Base-by-base conservation (phyloP, 2,113 vertebrate genomes). In the Cinclus mexicanus region DNA sequence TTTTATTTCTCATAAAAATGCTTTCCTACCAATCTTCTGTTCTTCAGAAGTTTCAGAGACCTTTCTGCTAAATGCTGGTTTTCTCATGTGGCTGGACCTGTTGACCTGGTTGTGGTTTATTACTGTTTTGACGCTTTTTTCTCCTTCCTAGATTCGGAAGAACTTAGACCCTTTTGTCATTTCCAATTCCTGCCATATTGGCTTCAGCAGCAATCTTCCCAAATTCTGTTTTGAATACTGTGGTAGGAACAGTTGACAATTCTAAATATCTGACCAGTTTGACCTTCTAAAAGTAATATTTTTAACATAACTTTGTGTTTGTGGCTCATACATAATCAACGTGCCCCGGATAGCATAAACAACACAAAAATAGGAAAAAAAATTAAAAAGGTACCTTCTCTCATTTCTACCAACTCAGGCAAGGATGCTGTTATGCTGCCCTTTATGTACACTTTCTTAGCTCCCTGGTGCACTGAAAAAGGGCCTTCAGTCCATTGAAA, bases 1-100 rank as follows among this genome's bases (percentile, higher is more conserved):
- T 97, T 98, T 97, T 97, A 96, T 97, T 98, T 97, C 97, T 98
- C 97, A 97, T 97, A 93, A 97, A 98, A 98, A 95, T 68, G 88
- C 90, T 97, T 97, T 97, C 97, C 97, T 94, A 94, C 83, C 35
- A 83, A 77, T 97, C 93, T 95, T 97, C 95, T 94, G 78, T 95
- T 97, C 98, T 97, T 98, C 98, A 98, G 98, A 98, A 97, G 89
- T 95, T 95, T 95, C 96, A 83, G 86, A 96, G 89, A 93, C 87
- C 96, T 81, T 95, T 95, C 83, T 97, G 95, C 94, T 94, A 96
- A 93, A 96, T 95, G 89, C 94, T 97, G 85, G 82, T 74, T 96
- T 96, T 95, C 97, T 95, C 94, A 18, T 60, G 82, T 89, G 93
- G 84, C 91, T 79, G 96, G 88, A 97, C 94, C 97, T 94, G 82